Conservation (phyloP, 2,888 invertebrate species). For the Teleogryllus oceanicus region DNA sequence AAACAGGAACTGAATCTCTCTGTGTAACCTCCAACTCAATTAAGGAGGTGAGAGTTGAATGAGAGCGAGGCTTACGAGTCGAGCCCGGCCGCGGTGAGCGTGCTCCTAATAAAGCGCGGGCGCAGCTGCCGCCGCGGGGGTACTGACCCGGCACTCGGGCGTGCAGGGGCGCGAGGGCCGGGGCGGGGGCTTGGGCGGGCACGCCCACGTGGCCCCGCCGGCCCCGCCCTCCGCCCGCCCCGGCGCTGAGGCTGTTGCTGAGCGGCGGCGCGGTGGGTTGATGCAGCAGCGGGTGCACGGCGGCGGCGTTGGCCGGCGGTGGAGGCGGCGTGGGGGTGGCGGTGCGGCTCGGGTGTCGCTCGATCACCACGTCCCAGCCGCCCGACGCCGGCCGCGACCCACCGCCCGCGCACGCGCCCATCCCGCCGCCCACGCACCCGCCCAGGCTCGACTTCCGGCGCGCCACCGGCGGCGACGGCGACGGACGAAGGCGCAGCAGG, state of each 20-base stretch:
- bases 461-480: conserved; percentile 45
- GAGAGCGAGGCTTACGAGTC: no score
- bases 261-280: conserved; percentile 12
- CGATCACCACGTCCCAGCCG: conserved; percentile 35
- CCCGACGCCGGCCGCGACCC: conserved; percentile 30
- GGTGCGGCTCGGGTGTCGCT: conserved; percentile 27
- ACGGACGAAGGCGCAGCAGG: conserved; percentile 45
- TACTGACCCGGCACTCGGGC: no score
- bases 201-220: conserved; percentile 21
- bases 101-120: no score
- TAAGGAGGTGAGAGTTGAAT: no score
- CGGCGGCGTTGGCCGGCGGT: conserved; percentile 1
- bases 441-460: conserved; percentile 38
- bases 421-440: conserved; percentile 34
- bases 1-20: no score
- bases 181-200: background rate
- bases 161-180: no score
- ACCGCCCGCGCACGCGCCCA: background rate
- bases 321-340: conserved; percentile 25
- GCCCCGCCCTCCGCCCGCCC: background rate
- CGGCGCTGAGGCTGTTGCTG: background rate
- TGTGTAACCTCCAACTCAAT: no score
- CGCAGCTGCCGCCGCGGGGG: no score
- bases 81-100: no score
- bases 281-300: background rate